Evolutionary conservation across 35 echinoderm and acorn worm genomes (phyloP), one percentile per base, ranked within the genome.

Genomic region (Chiridota heheva): DNA sequence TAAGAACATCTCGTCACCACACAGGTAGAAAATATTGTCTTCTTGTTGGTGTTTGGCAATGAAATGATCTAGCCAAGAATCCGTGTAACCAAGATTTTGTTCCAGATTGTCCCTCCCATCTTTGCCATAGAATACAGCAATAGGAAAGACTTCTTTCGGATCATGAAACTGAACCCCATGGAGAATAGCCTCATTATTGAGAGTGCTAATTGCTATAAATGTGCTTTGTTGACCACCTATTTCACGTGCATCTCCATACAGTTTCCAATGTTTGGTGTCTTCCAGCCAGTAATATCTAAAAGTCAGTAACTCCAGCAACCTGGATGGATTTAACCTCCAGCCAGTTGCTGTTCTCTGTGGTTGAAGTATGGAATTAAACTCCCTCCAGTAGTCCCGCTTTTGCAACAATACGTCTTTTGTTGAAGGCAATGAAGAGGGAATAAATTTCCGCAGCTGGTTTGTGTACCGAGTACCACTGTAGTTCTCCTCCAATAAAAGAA

Each of bases 91-190:
- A n/a, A n/a, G n/a, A n/a, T n/a, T n/a, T n/a, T n/a, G n/a, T n/a
- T n/a, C n/a, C n/a, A n/a, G n/a, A n/a, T n/a, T n/a, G n/a, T n/a
- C n/a, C n/a, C n/a, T n/a, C n/a, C n/a, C n/a, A n/a, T n/a, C n/a
- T n/a, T n/a, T n/a, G n/a, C n/a, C n/a, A n/a, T n/a, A n/a, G 22
- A 51, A 51, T 22, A 51, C 47, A 51, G 47, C 10, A 51, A 51
- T 51, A n/a, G n/a, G 76, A 20, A 44, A 83, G 24, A 70, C 46
- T 68, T 69, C 80, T 58, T 83, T 69, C 7, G 65, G 71, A 78
- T 27, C 51, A 12, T 73, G 73, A 34, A 3, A 78, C 24, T 36
- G 41, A 59, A 12, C 7, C 5, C 55, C 56, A 78, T 78, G 5
- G 17, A 78, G 40, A 0, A 40, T 35, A 2, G 74, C 74, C n/a